Conservation (phyloP, 2,888 invertebrate species). For the Ischnus inquisitorius region DNA sequence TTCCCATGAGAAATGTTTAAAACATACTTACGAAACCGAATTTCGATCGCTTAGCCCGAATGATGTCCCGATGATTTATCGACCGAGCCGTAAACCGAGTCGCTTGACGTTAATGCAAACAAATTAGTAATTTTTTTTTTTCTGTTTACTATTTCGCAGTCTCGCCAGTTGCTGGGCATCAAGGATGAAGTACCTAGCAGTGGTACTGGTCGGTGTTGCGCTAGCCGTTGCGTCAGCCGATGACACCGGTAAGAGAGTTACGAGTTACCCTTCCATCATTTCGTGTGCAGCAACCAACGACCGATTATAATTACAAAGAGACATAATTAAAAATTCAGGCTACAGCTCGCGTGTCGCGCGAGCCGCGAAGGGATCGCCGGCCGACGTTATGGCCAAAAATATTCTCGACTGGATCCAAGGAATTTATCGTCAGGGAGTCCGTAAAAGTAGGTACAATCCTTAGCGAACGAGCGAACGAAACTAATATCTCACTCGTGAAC, state of each 20-base stretch:
- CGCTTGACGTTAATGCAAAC: neutral
- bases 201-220: constrained; percentile 59
- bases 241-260: constrained; percentile 49
- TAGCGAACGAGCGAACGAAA: constrained; percentile 28
- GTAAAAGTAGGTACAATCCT: constrained; percentile 85
- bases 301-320: constrained; percentile 49
- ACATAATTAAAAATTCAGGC: constrained; percentile 70
- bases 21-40: too few relatives aligned
- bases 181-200: constrained; percentile 60
- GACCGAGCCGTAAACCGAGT: neutral
- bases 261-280: constrained; percentile 26
- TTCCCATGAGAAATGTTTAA: too few relatives aligned
- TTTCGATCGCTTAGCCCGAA: too few relatives aligned
- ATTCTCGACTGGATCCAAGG: constrained; percentile 92
- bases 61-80: too few relatives aligned
- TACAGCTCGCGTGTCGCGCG: constrained; percentile 72
- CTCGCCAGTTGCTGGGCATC: constrained; percentile 27
- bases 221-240: constrained; percentile 61
- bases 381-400: constrained; percentile 91
- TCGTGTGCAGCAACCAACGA: constrained; percentile 22
- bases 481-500: neutral
- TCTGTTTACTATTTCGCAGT: constrained; percentile 36
- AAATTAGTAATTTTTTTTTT: neutral
- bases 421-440: constrained; percentile 88
- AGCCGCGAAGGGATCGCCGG: constrained; percentile 79